Conservation (phyloP, 2,113 vertebrate species). For the Mus spicilegus region DNA sequence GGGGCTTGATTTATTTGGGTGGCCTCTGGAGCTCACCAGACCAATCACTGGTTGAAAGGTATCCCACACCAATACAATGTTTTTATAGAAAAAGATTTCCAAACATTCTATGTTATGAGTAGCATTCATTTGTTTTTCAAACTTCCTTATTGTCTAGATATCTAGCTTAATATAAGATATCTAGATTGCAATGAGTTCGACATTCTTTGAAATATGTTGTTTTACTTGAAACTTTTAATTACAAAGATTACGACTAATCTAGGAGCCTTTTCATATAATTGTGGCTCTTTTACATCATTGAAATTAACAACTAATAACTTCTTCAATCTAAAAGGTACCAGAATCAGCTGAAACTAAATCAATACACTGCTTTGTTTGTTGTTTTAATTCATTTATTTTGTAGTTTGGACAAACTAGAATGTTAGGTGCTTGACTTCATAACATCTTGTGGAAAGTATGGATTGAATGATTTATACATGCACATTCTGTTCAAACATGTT, state of each 20-base stretch:
- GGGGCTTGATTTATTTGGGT: too few relatives aligned
- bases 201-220: neutral
- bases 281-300: neutral
- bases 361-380: neutral
- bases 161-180: neutral
- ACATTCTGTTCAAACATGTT: constrained; percentile 7
- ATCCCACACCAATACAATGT: neutral
- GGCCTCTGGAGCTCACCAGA: neutral
- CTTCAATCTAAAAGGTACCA: neutral
- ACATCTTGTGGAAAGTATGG: neutral
- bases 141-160: neutral
- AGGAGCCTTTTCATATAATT: neutral
- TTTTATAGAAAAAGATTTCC: neutral
- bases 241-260: neutral
- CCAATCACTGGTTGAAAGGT: neutral
- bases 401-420: neutral
- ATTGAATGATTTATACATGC: neutral
- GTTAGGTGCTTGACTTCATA: neutral
- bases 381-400: neutral
- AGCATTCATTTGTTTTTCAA: neutral
- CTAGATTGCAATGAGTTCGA: neutral
- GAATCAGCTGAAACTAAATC: neutral
- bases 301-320: neutral
- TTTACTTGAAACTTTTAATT: neutral
- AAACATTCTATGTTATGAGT: neutral